Evolutionary conservation across 2,113 vertebrate species (phyloP).

Genomic region (human (Homo sapiens)): DNA sequence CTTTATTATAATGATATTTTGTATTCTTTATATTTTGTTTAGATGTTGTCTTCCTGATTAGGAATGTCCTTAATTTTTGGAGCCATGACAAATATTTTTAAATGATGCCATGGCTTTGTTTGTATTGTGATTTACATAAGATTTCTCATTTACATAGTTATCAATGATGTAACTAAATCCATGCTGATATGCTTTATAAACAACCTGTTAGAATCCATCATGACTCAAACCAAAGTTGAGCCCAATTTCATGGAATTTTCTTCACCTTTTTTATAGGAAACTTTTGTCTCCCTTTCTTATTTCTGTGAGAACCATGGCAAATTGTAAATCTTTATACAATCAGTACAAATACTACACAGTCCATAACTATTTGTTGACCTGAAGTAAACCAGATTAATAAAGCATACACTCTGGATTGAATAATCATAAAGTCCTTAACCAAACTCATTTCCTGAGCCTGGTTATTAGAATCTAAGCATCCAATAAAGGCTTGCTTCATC

Average conservation of each 20-base stretch:
- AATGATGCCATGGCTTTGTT: not conserved
- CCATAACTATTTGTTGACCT: not conserved
- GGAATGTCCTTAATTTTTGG: conserved; percentile 5
- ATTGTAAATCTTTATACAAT: not conserved
- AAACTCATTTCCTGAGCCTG: not conserved
- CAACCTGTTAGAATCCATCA: not conserved
- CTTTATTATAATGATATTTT: not conserved
- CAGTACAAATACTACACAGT: not conserved
- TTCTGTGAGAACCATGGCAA: not conserved
- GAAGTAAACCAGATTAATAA: not conserved
- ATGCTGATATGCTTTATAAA: not conserved
- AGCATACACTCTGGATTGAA: not conserved
- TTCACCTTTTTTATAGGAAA: conserved; percentile 36
- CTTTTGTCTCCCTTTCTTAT: not conserved
- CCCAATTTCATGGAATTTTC: not conserved
- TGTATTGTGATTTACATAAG: not conserved
- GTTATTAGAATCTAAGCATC: not conserved
- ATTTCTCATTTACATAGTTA: not conserved
- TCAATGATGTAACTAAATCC: not conserved
- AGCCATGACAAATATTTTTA: not conserved
- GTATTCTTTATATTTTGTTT: not conserved
- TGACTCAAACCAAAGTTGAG: not conserved
- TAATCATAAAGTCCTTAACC: not conserved
- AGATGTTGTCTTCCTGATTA: not conserved
- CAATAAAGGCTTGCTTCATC: not conserved